phyloP scores from a whole-genome alignment of 2,888 invertebrate species.

The Drosophila macrospina region DNA sequence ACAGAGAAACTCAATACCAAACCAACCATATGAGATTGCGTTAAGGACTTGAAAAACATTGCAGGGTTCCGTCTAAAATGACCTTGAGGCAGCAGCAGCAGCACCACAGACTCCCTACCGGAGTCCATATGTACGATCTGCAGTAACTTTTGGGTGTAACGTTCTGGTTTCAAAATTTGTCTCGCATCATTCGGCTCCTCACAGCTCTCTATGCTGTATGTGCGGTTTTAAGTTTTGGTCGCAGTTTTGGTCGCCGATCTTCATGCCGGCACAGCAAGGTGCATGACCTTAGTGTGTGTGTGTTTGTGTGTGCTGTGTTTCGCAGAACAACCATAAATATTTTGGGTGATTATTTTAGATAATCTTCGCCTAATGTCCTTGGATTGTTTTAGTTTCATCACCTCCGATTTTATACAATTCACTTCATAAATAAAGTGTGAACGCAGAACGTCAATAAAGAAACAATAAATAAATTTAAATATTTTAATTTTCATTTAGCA shows the following conservation, averaged over 20 bases:
- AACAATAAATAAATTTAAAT: not conserved
- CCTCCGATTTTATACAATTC: not conserved
- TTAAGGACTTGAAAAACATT: slow-evolving; percentile 52
- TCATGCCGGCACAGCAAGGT: slow-evolving; percentile 75
- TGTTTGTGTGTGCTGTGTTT: slow-evolving; percentile 63
- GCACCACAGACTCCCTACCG: slow-evolving; percentile 64
- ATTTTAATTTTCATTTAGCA: not conserved
- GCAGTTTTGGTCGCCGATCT: slow-evolving; percentile 75
- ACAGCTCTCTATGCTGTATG: slow-evolving; percentile 42
- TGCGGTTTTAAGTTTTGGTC: slow-evolving; percentile 79
- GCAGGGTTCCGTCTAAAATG: slow-evolving; percentile 62
- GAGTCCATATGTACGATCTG: slow-evolving; percentile 54
- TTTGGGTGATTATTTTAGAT: slow-evolving; percentile 83
- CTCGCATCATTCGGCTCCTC: slow-evolving; percentile 66
- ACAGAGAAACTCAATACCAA: slow-evolving; percentile 1
- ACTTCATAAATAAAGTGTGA: not conserved
- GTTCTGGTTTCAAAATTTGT: slow-evolving; percentile 75
- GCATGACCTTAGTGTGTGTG: slow-evolving; percentile 65
- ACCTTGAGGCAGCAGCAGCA: slow-evolving; percentile 57
- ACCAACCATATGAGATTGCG: slow-evolving; percentile 59
- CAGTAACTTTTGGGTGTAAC: slow-evolving; percentile 51
- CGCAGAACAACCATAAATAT: slow-evolving; percentile 76
- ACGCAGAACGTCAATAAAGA: not conserved
- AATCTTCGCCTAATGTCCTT: slow-evolving; percentile 77
- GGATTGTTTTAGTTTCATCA: slow-evolving; percentile 49